Evolutionary conservation across 2,797 vertebrate genomes (phyloP).

Genomic region (Garrulus glandarius): DNA sequence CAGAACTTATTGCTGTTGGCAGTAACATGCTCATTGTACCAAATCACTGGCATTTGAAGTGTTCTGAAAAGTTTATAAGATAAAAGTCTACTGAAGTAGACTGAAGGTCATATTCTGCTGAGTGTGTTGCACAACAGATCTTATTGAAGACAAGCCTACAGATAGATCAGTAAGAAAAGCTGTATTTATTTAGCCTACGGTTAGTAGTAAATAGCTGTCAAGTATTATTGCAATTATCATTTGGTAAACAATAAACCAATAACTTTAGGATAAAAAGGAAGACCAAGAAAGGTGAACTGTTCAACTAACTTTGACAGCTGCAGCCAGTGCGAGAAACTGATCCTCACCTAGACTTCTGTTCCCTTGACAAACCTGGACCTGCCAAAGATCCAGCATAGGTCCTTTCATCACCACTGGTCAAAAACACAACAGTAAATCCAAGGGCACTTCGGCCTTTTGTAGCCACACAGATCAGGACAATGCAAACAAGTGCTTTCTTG

Average conservation of each 20-base stretch:
- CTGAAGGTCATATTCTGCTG: not conserved
- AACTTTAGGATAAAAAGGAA: not conserved
- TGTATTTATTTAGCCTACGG: not conserved
- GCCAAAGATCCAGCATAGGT: not conserved
- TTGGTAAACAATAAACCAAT: not conserved
- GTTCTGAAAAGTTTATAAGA: not conserved
- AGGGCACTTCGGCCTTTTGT: not conserved
- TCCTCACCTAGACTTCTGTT: not conserved
- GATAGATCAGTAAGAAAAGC: not conserved
- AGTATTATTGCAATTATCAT: not conserved
- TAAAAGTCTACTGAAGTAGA: not conserved
- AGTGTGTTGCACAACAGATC: not conserved
- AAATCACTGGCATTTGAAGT: not conserved
- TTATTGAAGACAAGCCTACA: not conserved
- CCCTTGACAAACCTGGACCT: not conserved
- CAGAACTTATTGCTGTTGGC: not conserved
- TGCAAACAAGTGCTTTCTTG: not conserved
- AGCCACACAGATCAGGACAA: not conserved
- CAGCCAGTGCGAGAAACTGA: not conserved
- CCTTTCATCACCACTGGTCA: not conserved
- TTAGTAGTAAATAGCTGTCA: not conserved
- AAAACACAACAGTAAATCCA: not conserved
- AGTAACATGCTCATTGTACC: not conserved
- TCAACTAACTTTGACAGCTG: not conserved
- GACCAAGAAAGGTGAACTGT: not conserved